phyloP scores from a whole-genome alignment of 2,797 vertebrate genomes.

The Cephalopachus bancanus region DNA sequence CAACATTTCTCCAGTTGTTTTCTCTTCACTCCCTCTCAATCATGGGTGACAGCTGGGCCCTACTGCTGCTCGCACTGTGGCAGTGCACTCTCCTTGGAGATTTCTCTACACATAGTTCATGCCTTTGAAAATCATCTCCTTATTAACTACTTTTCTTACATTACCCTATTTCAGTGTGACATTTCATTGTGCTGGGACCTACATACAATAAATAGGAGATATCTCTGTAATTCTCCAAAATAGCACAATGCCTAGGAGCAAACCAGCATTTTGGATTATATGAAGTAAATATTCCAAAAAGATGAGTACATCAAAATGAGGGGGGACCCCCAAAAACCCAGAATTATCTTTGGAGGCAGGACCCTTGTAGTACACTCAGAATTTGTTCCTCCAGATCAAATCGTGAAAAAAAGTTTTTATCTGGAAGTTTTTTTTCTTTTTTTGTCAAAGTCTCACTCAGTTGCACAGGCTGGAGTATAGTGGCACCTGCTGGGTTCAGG shows the following conservation, averaged over 20 bases:
- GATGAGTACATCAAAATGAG: not conserved
- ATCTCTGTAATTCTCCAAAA: not conserved
- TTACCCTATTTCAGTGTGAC: not conserved
- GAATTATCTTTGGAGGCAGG: no score
- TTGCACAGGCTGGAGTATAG: no score
- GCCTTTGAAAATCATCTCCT: not conserved
- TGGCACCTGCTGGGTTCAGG: no score
- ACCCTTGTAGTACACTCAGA: no score
- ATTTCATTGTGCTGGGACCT: not conserved
- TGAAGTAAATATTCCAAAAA: not conserved
- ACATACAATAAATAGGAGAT: not conserved
- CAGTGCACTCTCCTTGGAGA: not conserved
- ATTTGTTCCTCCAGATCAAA: no score
- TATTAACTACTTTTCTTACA: not conserved
- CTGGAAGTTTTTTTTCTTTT: no score
- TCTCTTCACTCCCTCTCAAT: not conserved
- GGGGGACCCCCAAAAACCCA: no score
- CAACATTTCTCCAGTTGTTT: not conserved
- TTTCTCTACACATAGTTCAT: not conserved
- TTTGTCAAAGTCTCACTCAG: no score
- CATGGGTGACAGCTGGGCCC: not conserved
- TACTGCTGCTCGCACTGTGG: not conserved
- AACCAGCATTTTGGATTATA: not conserved
- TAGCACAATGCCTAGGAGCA: not conserved
- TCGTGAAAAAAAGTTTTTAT: no score